Base-by-base conservation (phyloP, 2,888 invertebrate species). In the Octonoba sinensis region DNA sequence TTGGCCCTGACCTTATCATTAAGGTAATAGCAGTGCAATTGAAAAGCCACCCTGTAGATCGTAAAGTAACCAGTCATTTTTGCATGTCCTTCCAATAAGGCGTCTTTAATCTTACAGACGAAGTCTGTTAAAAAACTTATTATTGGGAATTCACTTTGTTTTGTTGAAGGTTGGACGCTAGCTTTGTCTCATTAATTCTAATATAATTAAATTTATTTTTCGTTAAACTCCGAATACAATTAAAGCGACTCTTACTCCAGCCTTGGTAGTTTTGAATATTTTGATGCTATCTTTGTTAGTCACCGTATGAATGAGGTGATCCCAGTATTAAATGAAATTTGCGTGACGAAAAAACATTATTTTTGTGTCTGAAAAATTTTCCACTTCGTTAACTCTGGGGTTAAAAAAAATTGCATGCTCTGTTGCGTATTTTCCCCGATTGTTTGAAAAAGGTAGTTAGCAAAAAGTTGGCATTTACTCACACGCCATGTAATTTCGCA, bases 1-100 rank as follows among this genome's bases (percentile, higher is more conserved):
- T 16, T 51, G 67, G 62, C 79, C 79, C 51, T 73, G 73, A 73
- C 79, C 73, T 81, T 73, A 79, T 56, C 69, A 72, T 73, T 81
- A 67, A 60, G 18, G 73, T 72, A 79, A 79, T 79, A 67, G 79
- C 56, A 47, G 24, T 65, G 79, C 79, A 67, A 73, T 79, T 73
- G 79, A 73, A 73, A 73, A 69, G 49, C 62, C 74, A 56, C 73
- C 57, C 69, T 24, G 24, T 18, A 36, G 69, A 73, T 81, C 73
- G 73, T 64, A 73, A 74, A 81, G 56, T 47, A 73, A 73, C 73
- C 22, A 69, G 69, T 79, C 73, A 81, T 69, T 81, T 81, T 73
- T 73, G 62, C 47, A 47, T 81, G 73, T 81, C 79, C 67, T 73
- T 81, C 72, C 62, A 46, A 3, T 11, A 57, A 8, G 57, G 65